These are phyloP conservation scores for Beris morrisii DNA, from an alignment of 2,888 invertebrate species.

Conservation along the genomic window DNA sequence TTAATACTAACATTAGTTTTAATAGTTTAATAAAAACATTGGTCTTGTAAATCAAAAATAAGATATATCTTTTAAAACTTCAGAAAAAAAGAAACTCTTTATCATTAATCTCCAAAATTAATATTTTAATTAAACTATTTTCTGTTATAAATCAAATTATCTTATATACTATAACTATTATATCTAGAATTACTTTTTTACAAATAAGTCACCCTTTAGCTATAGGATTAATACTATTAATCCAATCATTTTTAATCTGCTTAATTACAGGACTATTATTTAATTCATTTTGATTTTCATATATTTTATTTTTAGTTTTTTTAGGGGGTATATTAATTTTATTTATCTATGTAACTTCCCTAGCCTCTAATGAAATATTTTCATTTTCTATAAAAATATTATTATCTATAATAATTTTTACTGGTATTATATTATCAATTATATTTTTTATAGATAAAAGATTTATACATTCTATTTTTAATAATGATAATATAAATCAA, in stretches of 20 bases:
- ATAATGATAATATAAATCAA: slow-evolving; percentile 53
- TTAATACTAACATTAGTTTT: no score
- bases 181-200: no score
- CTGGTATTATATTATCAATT: slow-evolving; percentile 42
- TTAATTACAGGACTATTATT: slow-evolving; percentile 7
- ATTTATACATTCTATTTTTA: slow-evolving; percentile 50
- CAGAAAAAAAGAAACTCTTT: slow-evolving; percentile 62
- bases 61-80: slow-evolving; percentile 61
- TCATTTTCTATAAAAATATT: slow-evolving; percentile 49
- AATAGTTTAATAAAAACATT: slow-evolving; percentile 47
- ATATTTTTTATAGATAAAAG: slow-evolving; percentile 44
- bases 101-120: slow-evolving; percentile 72
- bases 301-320: slow-evolving; percentile 65
- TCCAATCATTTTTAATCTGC: no score
- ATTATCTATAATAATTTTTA: slow-evolving; percentile 27
- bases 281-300: slow-evolving; percentile 60
- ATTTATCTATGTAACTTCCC: slow-evolving; percentile 44
- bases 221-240: no score
- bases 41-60: slow-evolving; percentile 70
- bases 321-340: slow-evolving; percentile 67
- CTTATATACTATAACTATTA: no score
- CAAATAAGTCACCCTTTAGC: no score
- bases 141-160: no score
- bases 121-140: slow-evolving; percentile 57
- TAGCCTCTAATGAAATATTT: slow-evolving; percentile 66